Evolutionary conservation across 2,113 vertebrate genomes (phyloP).

Genomic region (Dissostichus mawsoni): DNA sequence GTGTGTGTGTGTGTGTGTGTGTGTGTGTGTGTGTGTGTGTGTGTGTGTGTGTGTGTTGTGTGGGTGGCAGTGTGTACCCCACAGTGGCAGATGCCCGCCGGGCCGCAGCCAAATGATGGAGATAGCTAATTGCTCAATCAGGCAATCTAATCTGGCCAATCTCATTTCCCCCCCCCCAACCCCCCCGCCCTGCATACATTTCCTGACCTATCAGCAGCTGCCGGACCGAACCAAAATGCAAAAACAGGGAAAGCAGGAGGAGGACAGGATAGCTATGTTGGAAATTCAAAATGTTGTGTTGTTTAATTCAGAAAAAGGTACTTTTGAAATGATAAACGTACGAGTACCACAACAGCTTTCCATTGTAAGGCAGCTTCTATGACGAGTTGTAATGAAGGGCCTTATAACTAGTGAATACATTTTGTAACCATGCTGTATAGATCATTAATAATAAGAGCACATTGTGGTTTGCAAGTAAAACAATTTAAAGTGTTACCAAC

Average conservation of each 20-base stretch:
- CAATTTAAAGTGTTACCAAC: too few species aligned
- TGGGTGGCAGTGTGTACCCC: constrained; percentile 41
- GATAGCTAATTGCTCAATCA: constrained; percentile 82
- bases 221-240: constrained; percentile 32
- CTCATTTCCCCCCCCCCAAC: constrained; percentile 54
- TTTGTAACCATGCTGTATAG: too few species aligned
- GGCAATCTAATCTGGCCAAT: constrained; percentile 80
- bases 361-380: too few species aligned
- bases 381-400: too few species aligned
- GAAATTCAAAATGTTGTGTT: not conserved
- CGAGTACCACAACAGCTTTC: too few species aligned
- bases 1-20: constrained; percentile 29
- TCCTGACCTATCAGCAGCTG: constrained; percentile 70
- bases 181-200: constrained; percentile 25
- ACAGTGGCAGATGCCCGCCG: constrained; percentile 74
- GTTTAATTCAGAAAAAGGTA: not conserved
- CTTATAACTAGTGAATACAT: too few species aligned
- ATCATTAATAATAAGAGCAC: too few species aligned
- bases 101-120: constrained; percentile 69
- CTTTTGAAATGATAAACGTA: too few species aligned
- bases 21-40: constrained; percentile 34
- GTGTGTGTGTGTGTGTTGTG: constrained; percentile 32
- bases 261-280: not conserved
- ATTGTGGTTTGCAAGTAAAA: too few species aligned
- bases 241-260: not conserved